Conservation (phyloP, 2,113 vertebrate species). For the Zosterops borbonicus region DNA sequence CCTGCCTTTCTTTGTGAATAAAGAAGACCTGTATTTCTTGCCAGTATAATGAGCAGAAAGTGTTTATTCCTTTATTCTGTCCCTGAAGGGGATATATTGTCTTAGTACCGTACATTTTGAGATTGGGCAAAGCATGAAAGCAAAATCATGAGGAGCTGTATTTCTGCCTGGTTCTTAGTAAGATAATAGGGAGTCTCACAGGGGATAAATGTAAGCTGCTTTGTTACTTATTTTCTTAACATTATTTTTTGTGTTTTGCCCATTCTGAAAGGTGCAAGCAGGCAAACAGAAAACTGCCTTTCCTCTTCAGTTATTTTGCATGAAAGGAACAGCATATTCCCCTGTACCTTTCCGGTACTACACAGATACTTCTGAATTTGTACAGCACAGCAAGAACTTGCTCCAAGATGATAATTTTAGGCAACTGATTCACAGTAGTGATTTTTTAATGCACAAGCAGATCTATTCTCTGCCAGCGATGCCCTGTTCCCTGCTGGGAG, state of each 20-base stretch:
- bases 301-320: not conserved
- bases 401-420: not conserved
- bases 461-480: not conserved
- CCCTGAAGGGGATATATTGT: not conserved
- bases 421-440: not conserved
- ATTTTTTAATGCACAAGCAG: not conserved
- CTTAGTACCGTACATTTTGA: not conserved
- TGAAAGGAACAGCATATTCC: not conserved
- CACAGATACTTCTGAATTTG: not conserved
- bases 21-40: not conserved
- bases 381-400: not conserved
- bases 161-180: constrained; percentile 5
- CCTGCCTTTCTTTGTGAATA: not conserved
- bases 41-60: not conserved
- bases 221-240: constrained; percentile 23
- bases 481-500: not conserved
- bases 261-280: not conserved
- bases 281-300: not conserved
- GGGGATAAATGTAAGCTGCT: not conserved
- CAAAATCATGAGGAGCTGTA: not conserved
- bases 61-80: not conserved
- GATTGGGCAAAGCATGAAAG: constrained; percentile 30
- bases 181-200: not conserved
- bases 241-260: not conserved
- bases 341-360: not conserved